A percentile compares a stretch with the other conserved stretches of the same genome.
Conservation (phyloP, 2,797 vertebrate species). For the Monodelphis domestica region DNA sequence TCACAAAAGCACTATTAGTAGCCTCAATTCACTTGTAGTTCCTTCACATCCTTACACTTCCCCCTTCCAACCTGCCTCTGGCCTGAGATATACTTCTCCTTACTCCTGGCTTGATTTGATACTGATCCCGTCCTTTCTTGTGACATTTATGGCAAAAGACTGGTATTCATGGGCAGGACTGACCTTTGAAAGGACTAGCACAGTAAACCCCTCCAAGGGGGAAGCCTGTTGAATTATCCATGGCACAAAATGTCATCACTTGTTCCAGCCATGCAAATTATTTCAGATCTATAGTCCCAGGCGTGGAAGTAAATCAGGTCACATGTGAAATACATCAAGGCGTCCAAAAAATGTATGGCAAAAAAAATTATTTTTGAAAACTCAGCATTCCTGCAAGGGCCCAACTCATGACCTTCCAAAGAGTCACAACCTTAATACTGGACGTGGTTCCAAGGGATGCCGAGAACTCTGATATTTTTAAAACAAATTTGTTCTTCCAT, state of each 20-base stretch:
- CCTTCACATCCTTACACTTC: not conserved
- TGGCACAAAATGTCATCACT: not conserved
- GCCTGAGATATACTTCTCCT: not conserved
- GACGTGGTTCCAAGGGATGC: not conserved
- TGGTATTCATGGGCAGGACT: not conserved
- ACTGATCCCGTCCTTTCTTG: not conserved
- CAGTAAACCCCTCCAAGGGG: slow-evolving; percentile 1
- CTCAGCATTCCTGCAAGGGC: not conserved
- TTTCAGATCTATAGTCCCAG: not conserved
- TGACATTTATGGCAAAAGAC: slow-evolving; percentile 5
- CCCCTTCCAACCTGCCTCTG: not conserved
- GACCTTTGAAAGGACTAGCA: slow-evolving; percentile 18
- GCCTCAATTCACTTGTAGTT: not conserved
- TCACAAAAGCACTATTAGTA: slow-evolving; percentile 15
- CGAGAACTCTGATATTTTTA: not conserved
- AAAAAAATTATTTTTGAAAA: not conserved
- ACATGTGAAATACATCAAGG: not conserved
- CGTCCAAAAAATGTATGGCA: slow-evolving; percentile 12
- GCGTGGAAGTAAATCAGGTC: slow-evolving; percentile 21
- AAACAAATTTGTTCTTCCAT: not conserved
- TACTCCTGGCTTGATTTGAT: not conserved
- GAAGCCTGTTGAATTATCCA: not conserved
- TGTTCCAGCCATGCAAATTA: slow-evolving; percentile 17
- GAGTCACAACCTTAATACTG: not conserved
- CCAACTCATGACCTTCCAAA: slow-evolving; percentile 16